A percentile compares a stretch with the other conserved stretches of the same genome.
These are phyloP conservation scores for Psilopogon haemacephalus DNA, from an alignment of 2,113 vertebrate species.

Conservation along the genomic window DNA sequence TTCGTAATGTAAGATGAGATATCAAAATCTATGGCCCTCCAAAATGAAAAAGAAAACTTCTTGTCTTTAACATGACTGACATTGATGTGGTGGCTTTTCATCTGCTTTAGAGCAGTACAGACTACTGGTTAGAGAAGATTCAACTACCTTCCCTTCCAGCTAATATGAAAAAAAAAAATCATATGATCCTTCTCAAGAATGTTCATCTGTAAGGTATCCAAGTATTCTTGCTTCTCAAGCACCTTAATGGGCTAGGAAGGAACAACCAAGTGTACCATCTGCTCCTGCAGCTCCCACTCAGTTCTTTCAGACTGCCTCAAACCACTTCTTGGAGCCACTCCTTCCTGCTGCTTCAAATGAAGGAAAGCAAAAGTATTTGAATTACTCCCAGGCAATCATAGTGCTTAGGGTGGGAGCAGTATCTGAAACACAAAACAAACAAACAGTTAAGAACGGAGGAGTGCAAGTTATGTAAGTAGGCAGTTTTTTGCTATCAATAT, in stretches of 20 bases:
- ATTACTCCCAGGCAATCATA: slow-evolving; percentile 20
- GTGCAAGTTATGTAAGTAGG: neutral
- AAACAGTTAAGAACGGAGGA: neutral
- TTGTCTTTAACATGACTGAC: neutral
- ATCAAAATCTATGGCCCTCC: neutral
- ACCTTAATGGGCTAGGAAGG: slow-evolving; percentile 56
- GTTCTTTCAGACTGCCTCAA: slow-evolving; percentile 57
- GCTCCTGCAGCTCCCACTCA: slow-evolving; percentile 32
- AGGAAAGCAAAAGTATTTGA: slow-evolving; percentile 36
- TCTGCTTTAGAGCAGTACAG: neutral
- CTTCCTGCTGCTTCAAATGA: slow-evolving; percentile 51
- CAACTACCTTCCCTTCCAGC: neutral
- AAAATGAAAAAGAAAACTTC: neutral
- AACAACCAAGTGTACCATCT: slow-evolving; percentile 37
- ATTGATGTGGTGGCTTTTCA: neutral
- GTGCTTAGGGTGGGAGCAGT: neutral
- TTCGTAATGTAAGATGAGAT: neutral
- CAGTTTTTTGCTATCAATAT: neutral
- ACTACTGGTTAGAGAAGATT: slow-evolving; percentile 10
- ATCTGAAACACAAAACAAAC: neutral
- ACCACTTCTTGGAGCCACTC: slow-evolving; percentile 5
- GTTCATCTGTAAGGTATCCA: slow-evolving; percentile 4
- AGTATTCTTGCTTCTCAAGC: slow-evolving; percentile 14
- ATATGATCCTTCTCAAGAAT: slow-evolving; percentile 15
- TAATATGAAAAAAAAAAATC: slow-evolving; percentile 8